Percentiles rank a stretch among this genome's conserved stretches.
Conservation (phyloP, 2,797 vertebrate species). For the Ctenopoma kingsleyae region DNA sequence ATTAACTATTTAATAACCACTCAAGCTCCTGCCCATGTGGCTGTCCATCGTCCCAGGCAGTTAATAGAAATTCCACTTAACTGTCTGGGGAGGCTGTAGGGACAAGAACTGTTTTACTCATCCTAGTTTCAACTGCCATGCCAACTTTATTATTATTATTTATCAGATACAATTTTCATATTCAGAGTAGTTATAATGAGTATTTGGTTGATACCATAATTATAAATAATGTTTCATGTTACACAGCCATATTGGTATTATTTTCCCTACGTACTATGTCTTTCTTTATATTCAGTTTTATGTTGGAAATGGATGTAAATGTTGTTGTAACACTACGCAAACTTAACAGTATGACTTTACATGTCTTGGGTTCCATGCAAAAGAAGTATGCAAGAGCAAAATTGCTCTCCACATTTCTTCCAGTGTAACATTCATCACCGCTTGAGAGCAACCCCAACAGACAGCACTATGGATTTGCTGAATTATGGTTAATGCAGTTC, state of each 20-base stretch:
- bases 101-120: neutral
- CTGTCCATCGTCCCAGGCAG: neutral
- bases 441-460: conserved; percentile 43
- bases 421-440: conserved; percentile 52
- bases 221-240: no score
- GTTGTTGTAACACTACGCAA: neutral
- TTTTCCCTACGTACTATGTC: neutral
- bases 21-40: conserved; percentile 18
- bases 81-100: neutral
- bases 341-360: conserved; percentile 10
- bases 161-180: neutral
- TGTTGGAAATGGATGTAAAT: neutral
- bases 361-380: conserved; percentile 25
- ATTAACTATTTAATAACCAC: conserved; percentile 53
- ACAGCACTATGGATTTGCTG: conserved; percentile 48
- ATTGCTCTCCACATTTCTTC: conserved; percentile 42
- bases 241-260: no score
- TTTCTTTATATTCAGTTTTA: neutral
- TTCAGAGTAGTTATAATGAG: neutral
- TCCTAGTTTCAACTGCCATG: neutral
- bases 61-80: conserved; percentile 11
- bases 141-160: neutral
- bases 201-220: no score
- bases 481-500: conserved; percentile 59
- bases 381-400: conserved; percentile 31